These are phyloP conservation scores for Amphipyra berbera DNA, from an alignment of 2,888 invertebrate species.

Conservation along the genomic window DNA sequence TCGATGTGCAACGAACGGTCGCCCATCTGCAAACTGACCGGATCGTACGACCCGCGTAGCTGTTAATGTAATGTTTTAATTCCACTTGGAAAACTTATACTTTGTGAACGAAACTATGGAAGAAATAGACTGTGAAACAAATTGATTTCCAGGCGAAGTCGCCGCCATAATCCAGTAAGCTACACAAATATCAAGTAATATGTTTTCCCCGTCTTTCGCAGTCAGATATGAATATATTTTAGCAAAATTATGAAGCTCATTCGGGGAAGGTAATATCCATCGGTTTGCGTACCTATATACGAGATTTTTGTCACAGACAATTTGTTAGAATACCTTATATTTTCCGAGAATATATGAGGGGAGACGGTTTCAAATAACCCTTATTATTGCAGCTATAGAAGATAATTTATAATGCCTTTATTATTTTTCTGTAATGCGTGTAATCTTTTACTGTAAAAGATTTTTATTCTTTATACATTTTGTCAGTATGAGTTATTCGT, in stretches of 20 bases:
- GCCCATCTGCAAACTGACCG: too few relatives aligned
- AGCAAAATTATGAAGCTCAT: conserved; percentile 53
- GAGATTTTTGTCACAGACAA: conserved; percentile 52
- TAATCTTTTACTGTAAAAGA: too few relatives aligned
- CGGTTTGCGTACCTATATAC: conserved; percentile 32
- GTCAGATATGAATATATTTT: conserved; percentile 50
- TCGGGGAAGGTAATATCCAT: conserved; percentile 46
- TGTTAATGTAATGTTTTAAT: too few relatives aligned
- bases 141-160: conserved; percentile 11
- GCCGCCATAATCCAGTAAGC: conserved; percentile 7
- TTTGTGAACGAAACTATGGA: neutral
- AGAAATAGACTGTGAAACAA: neutral
- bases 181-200: conserved; percentile 41
- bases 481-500: too few relatives aligned
- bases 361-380: conserved; percentile 39
- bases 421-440: neutral
- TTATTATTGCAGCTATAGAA: conserved; percentile 25
- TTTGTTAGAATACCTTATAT: conserved; percentile 41
- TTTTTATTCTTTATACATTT: too few relatives aligned
- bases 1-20: too few relatives aligned
- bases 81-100: neutral
- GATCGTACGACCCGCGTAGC: too few relatives aligned
- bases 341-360: conserved; percentile 22
- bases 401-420: conserved; percentile 32
- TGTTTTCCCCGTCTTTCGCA: conserved; percentile 29